Percentiles rank a stretch among this genome's conserved stretches.
Conservation (phyloP, 1,140 invertebrate genomes). For the Condylostylus longicornis region DNA sequence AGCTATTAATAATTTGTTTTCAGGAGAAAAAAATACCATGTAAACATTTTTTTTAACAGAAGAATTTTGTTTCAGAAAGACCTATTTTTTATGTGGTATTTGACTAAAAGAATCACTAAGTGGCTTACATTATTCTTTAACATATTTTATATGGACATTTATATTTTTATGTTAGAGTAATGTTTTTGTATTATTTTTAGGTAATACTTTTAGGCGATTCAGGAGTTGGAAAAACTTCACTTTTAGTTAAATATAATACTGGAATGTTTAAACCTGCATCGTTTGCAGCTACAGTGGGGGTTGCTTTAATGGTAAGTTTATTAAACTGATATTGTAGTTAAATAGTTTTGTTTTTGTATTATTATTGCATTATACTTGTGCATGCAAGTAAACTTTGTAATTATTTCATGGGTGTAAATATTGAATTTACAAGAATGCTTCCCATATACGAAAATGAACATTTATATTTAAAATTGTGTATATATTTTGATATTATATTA, state of each 20-base stretch:
- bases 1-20: no score
- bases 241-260: constrained; percentile 90
- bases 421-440: no score
- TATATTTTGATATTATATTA: no score
- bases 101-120: not conserved
- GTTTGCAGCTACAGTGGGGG: constrained; percentile 85
- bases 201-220: constrained; percentile 62
- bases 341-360: no score
- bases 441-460: no score
- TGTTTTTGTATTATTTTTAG: constrained; percentile 6
- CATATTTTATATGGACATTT: not conserved
- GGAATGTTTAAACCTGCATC: constrained; percentile 81
- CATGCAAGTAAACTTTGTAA: no score
- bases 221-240: constrained; percentile 86
- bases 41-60: not conserved
- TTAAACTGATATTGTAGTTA: no score
- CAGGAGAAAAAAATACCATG: no score
- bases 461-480: no score
- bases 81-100: not conserved
- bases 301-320: constrained; percentile 64
- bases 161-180: not conserved
- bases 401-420: no score
- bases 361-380: no score
- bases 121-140: not conserved
- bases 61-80: not conserved